A percentile compares a stretch with the other conserved stretches of the same genome.
Evolutionary conservation across 2,113 vertebrate species (phyloP).

Genomic region (Prionailurus bengalensis): DNA sequence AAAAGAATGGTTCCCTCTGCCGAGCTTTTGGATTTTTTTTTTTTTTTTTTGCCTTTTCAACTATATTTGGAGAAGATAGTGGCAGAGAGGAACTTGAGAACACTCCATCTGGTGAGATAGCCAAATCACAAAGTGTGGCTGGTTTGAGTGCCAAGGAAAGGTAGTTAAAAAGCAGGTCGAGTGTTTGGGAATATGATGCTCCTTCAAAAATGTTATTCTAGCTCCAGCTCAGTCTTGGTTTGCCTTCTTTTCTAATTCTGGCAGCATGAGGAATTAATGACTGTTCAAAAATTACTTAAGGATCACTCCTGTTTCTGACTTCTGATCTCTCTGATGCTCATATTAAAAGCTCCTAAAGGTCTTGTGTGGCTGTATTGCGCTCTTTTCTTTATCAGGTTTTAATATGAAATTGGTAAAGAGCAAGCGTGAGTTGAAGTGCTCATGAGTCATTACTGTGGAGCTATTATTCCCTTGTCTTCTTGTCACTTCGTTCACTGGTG

Average conservation of each 20-base stretch:
- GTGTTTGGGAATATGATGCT: background rate
- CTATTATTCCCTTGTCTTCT: constrained; percentile 60
- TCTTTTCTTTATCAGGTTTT: constrained; percentile 30
- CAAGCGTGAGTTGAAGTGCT: constrained; percentile 39
- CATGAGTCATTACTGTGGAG: constrained; percentile 51
- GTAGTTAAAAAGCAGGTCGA: background rate
- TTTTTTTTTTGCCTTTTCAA: background rate
- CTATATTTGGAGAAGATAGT: constrained; percentile 37
- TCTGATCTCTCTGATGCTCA: constrained; percentile 33
- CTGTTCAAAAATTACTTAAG: constrained; percentile 27
- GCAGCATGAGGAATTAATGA: constrained; percentile 26
- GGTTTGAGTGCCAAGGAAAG: constrained; percentile 18
- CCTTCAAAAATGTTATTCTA: background rate
- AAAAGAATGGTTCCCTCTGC: constrained; percentile 40
- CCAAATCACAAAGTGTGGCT: background rate
- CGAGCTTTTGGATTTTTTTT: background rate
- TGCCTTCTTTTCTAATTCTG: constrained; percentile 20
- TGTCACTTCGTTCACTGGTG: constrained; percentile 29
- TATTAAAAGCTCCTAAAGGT: constrained; percentile 27
- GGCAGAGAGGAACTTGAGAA: background rate
- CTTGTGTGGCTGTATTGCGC: background rate
- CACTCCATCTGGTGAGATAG: background rate
- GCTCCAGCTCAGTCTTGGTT: background rate
- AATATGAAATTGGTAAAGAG: constrained; percentile 9
- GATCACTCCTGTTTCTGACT: constrained; percentile 44